A percentile compares a stretch with the other conserved stretches of the same genome.
Conservation (phyloP, 35 echinoderm and acorn worm species). For the Lytechinus variegatus region DNA sequence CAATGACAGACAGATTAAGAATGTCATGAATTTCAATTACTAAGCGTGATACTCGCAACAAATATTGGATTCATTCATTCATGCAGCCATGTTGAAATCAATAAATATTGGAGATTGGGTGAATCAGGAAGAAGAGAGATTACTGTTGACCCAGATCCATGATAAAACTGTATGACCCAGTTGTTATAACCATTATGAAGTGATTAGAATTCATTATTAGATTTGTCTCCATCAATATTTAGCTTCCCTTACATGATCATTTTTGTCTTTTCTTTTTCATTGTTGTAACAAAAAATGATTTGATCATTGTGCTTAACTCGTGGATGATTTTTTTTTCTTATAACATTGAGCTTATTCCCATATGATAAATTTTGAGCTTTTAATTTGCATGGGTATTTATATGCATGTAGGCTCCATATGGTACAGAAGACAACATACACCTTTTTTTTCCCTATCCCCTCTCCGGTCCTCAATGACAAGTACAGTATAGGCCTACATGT, state of each 20-base stretch:
- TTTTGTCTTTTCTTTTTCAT: background rate
- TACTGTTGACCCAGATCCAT: constrained; percentile 1
- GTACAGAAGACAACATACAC: background rate
- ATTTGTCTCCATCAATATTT: background rate
- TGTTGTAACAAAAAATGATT: background rate
- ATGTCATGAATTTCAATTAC: constrained; percentile 46
- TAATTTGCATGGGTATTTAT: too few relatives aligned
- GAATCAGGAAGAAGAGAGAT: background rate
- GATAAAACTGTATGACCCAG: background rate
- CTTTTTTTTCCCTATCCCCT: background rate
- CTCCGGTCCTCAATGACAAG: background rate
- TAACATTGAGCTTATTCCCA: too few relatives aligned
- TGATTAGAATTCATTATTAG: background rate
- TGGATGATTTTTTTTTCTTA: too few relatives aligned
- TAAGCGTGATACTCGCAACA: constrained; percentile 2
- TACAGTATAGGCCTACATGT: background rate
- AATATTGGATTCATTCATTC: background rate
- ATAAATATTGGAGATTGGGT: background rate
- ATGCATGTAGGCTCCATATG: background rate
- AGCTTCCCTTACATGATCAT: background rate
- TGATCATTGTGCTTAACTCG: too few relatives aligned
- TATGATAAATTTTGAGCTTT: too few relatives aligned
- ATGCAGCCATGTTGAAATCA: background rate
- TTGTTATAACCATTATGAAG: background rate
- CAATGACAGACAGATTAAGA: background rate